Evolutionary conservation across 2,113 vertebrate genomes (phyloP), one percentile per base, ranked within the genome.

Genomic region (Haemorhous mexicanus): DNA sequence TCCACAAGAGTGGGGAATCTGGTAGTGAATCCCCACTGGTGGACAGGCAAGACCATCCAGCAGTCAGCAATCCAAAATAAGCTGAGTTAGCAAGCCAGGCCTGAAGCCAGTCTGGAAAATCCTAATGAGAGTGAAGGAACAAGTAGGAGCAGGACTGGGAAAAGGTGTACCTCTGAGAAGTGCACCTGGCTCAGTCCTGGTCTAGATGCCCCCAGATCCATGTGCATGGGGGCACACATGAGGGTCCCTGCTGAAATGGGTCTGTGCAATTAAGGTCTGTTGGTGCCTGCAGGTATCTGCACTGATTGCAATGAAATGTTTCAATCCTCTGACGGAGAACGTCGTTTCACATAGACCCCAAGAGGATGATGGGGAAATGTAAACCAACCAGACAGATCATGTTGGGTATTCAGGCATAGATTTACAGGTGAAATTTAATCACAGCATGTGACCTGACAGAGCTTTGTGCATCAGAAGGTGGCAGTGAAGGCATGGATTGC

Each of bases 11-110:
- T 41, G 13, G 8, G 18, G 18, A 53, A 62, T 9, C 12, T 70
- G 32, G 8, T 16, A 5, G 5, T 0, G 3, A 27, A 23, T 24
- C 10, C 23, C 6, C 3, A 7, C 10, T 5, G 5, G 12, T 50
- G 24, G 16, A 53, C 4, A 2, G 21, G 18, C 23, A 61, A n/a
- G 10, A 35, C 12, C 32, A 37, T n/a, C 20, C 9, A 76, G 15
- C 14, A 33, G 9, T 15, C 15, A 27, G 9, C 1, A 14, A 59
- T 13, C 1, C 15, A 52, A 28, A 21, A 46, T 73, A 35, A 64
- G 3, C 9, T 0, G 4, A 74, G 13, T 16, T n/a, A 37, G 5
- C 3, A 55, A 20, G 4, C 37, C 37, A 72, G 16, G 8, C 33
- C 35, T 37, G 37, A 50, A 56, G 5, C 21, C 91, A 28, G 15